Evolutionary conservation across 2,888 invertebrate species (phyloP).

Genomic region (Limnephilus rhombicus): DNA sequence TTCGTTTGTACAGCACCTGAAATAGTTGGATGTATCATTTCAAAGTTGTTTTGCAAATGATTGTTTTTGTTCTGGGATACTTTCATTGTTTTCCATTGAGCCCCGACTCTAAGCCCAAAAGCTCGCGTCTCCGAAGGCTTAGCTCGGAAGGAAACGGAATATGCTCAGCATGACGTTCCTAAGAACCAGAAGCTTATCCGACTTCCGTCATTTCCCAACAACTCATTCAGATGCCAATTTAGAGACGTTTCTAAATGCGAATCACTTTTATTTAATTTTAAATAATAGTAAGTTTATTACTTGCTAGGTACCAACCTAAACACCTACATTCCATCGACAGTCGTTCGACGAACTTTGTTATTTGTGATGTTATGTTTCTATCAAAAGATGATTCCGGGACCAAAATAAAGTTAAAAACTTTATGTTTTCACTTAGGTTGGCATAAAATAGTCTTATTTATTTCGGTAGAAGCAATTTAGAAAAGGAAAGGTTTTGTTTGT

Average conservation of each 20-base stretch:
- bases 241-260: background rate
- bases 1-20: background rate
- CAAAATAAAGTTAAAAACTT: background rate
- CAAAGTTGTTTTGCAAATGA: slow-evolving; percentile 20
- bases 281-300: background rate
- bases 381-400: background rate
- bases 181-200: slow-evolving; percentile 30
- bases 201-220: slow-evolving; percentile 26
- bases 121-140: slow-evolving; percentile 20
- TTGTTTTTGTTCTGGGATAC: slow-evolving; percentile 30
- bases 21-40: background rate
- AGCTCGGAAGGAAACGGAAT: slow-evolving; percentile 50
- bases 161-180: slow-evolving; percentile 57
- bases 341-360: background rate
- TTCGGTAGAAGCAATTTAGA: background rate
- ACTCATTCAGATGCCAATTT: slow-evolving; percentile 18
- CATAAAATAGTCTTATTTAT: background rate
- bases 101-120: slow-evolving; percentile 39
- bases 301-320: background rate
- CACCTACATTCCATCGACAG: background rate
- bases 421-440: slow-evolving; percentile 1
- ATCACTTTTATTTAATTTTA: background rate
- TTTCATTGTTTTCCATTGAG: slow-evolving; percentile 42
- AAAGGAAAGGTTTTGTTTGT: background rate
- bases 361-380: background rate